Evolutionary conservation across 2,888 invertebrate genomes (phyloP).

Genomic region (Trissonchulus latispiculum): DNA sequence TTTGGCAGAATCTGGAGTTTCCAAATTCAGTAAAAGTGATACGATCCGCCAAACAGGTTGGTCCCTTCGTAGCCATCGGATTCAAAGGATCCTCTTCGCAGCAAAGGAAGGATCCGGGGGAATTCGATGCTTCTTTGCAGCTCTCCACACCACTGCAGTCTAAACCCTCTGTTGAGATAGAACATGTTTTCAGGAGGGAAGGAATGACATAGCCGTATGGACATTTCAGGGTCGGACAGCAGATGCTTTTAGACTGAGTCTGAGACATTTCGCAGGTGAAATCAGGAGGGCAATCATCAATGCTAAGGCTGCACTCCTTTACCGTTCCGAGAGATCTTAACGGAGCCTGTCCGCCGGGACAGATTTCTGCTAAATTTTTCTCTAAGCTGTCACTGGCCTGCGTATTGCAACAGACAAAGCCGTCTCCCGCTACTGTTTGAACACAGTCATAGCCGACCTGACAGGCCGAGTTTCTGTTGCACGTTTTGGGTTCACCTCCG

Average conservation of each 20-base stretch:
- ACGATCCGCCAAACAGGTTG: not conserved
- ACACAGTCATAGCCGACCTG: not conserved
- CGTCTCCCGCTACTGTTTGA: not conserved
- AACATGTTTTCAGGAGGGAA: not conserved
- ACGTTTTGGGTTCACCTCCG: not conserved
- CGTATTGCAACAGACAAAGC: not conserved
- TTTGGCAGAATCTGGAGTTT: not conserved
- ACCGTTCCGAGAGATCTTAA: not conserved
- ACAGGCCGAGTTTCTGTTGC: not conserved
- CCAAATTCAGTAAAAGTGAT: not conserved
- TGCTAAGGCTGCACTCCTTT: not conserved
- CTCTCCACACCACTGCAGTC: not conserved
- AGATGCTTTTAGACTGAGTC: not conserved
- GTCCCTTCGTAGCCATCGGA: not conserved
- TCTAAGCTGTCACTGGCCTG: not conserved
- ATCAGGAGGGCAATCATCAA: not conserved
- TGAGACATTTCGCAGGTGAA: not conserved
- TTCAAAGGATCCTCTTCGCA: not conserved
- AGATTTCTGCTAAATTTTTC: not conserved
- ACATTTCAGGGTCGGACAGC: constrained; percentile 16
- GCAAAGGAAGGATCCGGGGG: constrained; percentile 15
- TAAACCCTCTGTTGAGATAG: not conserved
- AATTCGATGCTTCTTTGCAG: constrained; percentile 8
- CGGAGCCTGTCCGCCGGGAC: not conserved
- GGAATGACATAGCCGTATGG: constrained; percentile 1